Percentiles rank a stretch among this genome's conserved stretches.
Evolutionary conservation across 2,113 vertebrate genomes (phyloP).

Genomic region (Zonotrichia leucophrys): DNA sequence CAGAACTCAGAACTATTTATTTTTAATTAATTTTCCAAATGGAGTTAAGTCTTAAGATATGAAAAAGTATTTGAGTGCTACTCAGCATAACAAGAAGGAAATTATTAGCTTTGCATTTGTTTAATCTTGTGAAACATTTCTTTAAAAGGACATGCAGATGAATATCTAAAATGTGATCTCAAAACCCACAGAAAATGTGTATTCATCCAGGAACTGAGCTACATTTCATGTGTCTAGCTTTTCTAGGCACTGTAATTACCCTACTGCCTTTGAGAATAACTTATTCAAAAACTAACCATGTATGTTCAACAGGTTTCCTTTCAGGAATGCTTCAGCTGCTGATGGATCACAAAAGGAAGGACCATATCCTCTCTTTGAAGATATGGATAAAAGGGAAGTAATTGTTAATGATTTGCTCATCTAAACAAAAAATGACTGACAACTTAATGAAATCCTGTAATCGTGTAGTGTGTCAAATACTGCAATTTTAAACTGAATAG

Average conservation of each 20-base stretch:
- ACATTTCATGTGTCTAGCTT: neutral
- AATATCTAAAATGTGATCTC: neutral
- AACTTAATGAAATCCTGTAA: neutral
- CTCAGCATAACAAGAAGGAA: neutral
- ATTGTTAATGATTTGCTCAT: slow-evolving; percentile 7
- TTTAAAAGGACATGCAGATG: neutral
- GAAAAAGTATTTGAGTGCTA: neutral
- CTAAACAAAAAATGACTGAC: neutral
- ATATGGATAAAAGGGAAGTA: slow-evolving; percentile 1
- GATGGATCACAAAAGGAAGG: slow-evolving; percentile 24
- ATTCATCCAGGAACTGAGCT: neutral
- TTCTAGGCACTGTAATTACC: neutral
- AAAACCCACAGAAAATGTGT: neutral
- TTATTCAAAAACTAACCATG: neutral
- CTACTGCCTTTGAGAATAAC: neutral
- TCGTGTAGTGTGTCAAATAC: neutral
- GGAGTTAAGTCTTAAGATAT: neutral
- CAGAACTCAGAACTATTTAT: neutral
- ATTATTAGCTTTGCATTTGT: neutral
- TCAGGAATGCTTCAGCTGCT: neutral
- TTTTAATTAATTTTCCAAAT: neutral
- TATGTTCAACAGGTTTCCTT: neutral
- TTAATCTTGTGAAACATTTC: slow-evolving; percentile 11
- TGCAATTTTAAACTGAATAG: neutral
- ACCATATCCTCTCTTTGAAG: neutral